phyloP scores from a whole-genome alignment of 2,113 vertebrate genomes.

The Ginglymostoma cirratum region DNA sequence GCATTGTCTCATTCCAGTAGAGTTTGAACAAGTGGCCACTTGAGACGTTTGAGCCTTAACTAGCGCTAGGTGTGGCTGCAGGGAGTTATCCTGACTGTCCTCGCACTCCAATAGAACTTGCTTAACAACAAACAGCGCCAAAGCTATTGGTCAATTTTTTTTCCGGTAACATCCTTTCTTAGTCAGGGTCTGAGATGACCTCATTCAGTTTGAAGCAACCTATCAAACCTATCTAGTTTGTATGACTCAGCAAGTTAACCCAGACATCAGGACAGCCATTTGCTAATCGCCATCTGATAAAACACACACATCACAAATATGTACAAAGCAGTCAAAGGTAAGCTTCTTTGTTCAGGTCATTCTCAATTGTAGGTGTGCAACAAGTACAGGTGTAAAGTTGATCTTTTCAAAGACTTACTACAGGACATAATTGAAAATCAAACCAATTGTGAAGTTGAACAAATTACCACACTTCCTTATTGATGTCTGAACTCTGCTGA shows the following conservation, averaged over 20 bases:
- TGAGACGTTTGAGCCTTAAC: background rate
- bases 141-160: background rate
- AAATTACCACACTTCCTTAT: background rate
- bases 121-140: background rate
- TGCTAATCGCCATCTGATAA: background rate
- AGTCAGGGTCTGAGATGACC: background rate
- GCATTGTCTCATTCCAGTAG: background rate
- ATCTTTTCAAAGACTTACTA: background rate
- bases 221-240: background rate
- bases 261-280: background rate
- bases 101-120: background rate
- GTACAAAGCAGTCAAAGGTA: background rate
- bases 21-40: background rate
- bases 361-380: background rate
- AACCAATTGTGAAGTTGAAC: background rate
- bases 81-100: background rate
- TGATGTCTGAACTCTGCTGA: background rate
- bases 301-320: slow-evolving; percentile 2
- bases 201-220: background rate
- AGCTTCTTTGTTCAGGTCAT: background rate
- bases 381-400: background rate
- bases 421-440: background rate
- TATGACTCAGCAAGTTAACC: background rate
- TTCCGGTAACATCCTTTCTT: background rate
- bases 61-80: background rate